Base-by-base conservation (phyloP, 2,888 invertebrate genomes). In the Horisme vitalbata region DNA sequence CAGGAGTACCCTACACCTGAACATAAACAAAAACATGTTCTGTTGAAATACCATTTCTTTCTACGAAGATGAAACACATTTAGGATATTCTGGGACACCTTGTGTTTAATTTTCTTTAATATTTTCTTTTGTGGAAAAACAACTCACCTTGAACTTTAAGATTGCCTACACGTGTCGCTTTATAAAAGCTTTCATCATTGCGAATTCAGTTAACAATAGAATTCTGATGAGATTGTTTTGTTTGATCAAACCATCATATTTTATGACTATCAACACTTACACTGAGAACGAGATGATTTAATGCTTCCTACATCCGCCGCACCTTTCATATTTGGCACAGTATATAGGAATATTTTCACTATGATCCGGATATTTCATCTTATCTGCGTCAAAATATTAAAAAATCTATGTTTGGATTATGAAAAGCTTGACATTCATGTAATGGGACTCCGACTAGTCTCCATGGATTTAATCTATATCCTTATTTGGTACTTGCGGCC, bases 231-330 rank as follows among this genome's bases (percentile, higher is more conserved):
- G 12, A 14, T 31, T 35, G n/a, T 39, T 24, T 35, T 14, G 2
- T 24, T 31, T 10, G n/a, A 35, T 14, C 24, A 39, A 15, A 7
- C 10, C 7, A 13, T 9, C 23, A 8, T 27, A 7, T 18, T 20
- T 15, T 15, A 18, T 31, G 20, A 33, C 21, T 33, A 36, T 14
- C 18, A 31, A 23, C 27, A 14, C 20, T 13, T 15, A 28, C 9
- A 23, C 14, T 15, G 23, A 41, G 39, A 48, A 35, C 30, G 30
- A 36, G 7, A 43, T 41, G 43, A 54, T 55, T 51, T 45, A 43
- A 31, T 41, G 32, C 33, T 45, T 43, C 48, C 52, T 26, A 41
- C 32, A 41, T 48, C 26, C 24, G 41, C 35, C 38, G 33, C 24
- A 28, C 13, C 10, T n/a, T 23, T 36, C 26, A 33, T 34, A 27